Evolutionary conservation across 2,797 vertebrate species (phyloP), one percentile per base, ranked within the genome.

Genomic region (Cossypha niveicapilla): DNA sequence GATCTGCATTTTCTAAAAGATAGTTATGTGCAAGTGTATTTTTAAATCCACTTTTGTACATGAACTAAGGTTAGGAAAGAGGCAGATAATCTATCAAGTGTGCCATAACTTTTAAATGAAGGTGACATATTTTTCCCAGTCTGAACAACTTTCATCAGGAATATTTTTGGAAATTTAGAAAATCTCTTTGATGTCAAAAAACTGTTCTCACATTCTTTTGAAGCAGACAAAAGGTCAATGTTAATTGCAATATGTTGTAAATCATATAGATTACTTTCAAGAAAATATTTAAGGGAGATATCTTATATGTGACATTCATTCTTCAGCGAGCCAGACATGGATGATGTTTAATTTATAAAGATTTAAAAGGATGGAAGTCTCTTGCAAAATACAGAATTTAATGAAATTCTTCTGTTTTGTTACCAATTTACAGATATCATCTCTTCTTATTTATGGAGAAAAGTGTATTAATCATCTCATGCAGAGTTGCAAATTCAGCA

Each of bases 381-480:
- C 94, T 72, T 84, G 78, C 68, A 97, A 96, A 95, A 92, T 74
- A 84, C 10, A 51, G 53, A 94, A 96, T 93, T 70, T 92, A 96
- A 93, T 94, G 75, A 95, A 96, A 96, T 93, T 96, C 96, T 96
- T 92, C 77, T 88, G 92, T 96, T 97, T 96, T 96, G 96, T 95
- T 96, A 96, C 91, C 50, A 47, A 96, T 96, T 97, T 95, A 93
- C 90, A 91, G 97, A 92, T 94, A 96, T 86, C 66, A 84, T 94
- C 85, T 96, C 77, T 87, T 93, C 57, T 70, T 97, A 96, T 98
- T 97, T 97, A 95, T 92, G 61, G 90, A 96, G 74, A 97, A 86
- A 96, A 97, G 79, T 96, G 93, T 97, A 98, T 97, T 98, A 97
- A 97, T 98, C 97, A 97, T 95, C 77, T 88, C 12, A 87, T 58